phyloP scores from a whole-genome alignment of 2,113 vertebrate species.

The Lates calcarifer region DNA sequence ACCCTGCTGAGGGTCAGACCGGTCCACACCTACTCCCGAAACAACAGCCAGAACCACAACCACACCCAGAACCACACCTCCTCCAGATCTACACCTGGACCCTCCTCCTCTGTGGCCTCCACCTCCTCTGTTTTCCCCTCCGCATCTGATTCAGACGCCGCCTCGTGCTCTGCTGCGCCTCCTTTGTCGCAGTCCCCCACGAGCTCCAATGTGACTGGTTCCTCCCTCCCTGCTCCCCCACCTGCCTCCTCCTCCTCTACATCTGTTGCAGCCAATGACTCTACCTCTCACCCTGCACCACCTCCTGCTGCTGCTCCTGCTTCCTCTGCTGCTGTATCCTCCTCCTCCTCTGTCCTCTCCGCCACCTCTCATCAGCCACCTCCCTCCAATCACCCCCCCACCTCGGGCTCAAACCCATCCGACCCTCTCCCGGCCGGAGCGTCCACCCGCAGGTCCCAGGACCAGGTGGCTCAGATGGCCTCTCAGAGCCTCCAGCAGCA shows the following conservation, averaged over 20 bases:
- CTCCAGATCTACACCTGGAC: constrained; percentile 14
- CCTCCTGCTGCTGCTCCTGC: not conserved
- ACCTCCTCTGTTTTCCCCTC: constrained; percentile 15
- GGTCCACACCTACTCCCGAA: constrained; percentile 74
- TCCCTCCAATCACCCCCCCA: not conserved
- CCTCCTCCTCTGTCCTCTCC: not conserved
- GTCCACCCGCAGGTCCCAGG: constrained; percentile 16
- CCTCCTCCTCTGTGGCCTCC: constrained; percentile 30
- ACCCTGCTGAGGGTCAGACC: constrained; percentile 47
- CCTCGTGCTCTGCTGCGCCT: not conserved
- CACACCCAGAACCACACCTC: constrained; percentile 34
- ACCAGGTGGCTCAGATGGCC: constrained; percentile 73
- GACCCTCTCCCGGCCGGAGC: constrained; percentile 57
- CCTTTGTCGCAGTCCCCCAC: not conserved
- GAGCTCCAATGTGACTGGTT: not conserved
- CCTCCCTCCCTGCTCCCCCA: not conserved
- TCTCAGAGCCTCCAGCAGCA: constrained; percentile 83
- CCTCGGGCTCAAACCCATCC: fast-evolving
- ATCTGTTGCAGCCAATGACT: not conserved
- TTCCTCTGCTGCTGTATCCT: not conserved
- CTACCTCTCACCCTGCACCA: constrained; percentile 9
- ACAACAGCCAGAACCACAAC: constrained; percentile 29
- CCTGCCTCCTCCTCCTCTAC: not conserved
- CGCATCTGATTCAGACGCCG: not conserved
- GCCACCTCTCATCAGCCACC: not conserved